Conservation (phyloP, 2,797 vertebrate genomes). For the Rousettus madagascariensis region DNA sequence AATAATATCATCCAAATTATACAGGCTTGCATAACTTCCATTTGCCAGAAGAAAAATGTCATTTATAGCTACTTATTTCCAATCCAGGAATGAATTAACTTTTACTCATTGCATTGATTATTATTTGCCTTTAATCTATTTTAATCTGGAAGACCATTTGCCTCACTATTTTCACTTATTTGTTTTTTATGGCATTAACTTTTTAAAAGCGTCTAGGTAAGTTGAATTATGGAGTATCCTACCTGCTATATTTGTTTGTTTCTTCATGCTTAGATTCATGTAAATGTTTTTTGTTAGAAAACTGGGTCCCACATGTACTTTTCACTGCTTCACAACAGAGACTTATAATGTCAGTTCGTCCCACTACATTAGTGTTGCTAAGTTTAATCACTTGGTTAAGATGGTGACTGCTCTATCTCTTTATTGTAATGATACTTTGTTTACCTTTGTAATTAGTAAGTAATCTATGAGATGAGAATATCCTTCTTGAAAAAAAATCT, state of each 20-base stretch:
- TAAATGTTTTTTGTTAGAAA: background rate
- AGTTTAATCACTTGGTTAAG: constrained; percentile 11
- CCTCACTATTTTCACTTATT: background rate
- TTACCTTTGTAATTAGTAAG: background rate
- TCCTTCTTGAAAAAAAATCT: background rate
- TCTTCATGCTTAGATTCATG: background rate
- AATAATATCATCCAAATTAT: background rate
- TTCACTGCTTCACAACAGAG: background rate
- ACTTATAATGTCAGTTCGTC: background rate
- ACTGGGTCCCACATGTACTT: background rate
- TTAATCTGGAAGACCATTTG: background rate
- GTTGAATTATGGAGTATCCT: background rate
- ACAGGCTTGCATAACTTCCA: background rate
- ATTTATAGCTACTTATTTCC: background rate
- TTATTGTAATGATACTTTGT: background rate
- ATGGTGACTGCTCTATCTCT: background rate
- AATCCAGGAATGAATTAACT: background rate
- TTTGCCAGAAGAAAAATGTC: constrained; percentile 6
- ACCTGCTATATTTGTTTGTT: background rate
- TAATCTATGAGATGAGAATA: background rate
- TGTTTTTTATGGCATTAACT: background rate
- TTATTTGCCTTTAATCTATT: background rate
- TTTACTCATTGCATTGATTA: background rate
- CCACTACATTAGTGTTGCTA: background rate
- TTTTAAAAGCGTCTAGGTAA: background rate